Conservation (phyloP, 2,797 vertebrate genomes). For the Sebastes melanostomus region DNA sequence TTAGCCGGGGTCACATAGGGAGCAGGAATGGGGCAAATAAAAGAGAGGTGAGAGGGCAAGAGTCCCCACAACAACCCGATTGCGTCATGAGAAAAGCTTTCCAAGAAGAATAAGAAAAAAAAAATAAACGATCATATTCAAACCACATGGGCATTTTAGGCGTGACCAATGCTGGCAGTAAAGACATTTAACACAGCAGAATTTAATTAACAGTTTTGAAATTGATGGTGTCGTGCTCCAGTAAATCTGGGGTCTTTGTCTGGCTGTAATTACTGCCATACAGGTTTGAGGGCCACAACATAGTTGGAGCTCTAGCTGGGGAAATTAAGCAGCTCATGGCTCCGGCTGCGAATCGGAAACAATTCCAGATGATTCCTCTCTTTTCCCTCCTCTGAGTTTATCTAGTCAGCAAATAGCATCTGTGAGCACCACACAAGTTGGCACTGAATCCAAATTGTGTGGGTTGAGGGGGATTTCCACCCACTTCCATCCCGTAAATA, state of each 20-base stretch:
- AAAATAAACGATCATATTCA: constrained; percentile 49
- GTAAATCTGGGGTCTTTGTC: constrained; percentile 75
- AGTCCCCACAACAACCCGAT: constrained; percentile 51
- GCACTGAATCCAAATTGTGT: constrained; percentile 35
- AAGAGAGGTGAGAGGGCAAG: background rate
- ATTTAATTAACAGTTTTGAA: constrained; percentile 77
- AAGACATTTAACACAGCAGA: constrained; percentile 66
- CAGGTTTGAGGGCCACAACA: constrained; percentile 62
- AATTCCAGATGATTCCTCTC: constrained; percentile 63
- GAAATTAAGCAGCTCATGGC: constrained; percentile 59
- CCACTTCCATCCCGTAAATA: constrained; percentile 58
- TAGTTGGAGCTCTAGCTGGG: constrained; percentile 59
- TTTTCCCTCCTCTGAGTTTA: constrained; percentile 46
- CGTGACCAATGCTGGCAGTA: constrained; percentile 55
- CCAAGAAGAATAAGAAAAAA: background rate
- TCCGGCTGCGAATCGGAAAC: constrained; percentile 49
- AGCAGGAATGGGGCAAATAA: constrained; percentile 31
- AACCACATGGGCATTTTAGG: constrained; percentile 72
- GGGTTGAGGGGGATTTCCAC: constrained; percentile 55
- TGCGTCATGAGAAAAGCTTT: constrained; percentile 63
- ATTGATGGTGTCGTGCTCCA: constrained; percentile 73
- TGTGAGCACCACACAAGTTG: constrained; percentile 35
- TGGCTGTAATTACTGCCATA: constrained; percentile 69
- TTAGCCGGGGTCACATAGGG: constrained; percentile 40
- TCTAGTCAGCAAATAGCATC: constrained; percentile 58